Conservation (phyloP, 2,888 invertebrate genomes). For the Strigamia crassipes region DNA sequence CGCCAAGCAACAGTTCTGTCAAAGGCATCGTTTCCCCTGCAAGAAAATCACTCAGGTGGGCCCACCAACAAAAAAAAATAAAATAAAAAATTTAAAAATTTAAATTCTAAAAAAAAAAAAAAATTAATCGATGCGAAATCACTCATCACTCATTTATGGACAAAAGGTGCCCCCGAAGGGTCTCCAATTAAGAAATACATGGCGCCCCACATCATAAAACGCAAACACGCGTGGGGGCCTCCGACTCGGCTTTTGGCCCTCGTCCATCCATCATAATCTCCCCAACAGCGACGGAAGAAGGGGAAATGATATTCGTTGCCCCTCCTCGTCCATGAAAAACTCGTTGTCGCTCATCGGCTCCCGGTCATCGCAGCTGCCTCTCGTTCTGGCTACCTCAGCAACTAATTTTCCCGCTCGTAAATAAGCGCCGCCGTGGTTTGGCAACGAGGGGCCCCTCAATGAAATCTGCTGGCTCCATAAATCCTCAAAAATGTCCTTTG, state of each 20-base stretch:
- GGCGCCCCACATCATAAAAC: background rate
- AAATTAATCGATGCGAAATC: too few relatives aligned
- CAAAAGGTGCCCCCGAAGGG: background rate
- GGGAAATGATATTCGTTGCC: background rate
- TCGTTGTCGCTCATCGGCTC: background rate
- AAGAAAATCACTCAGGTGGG: constrained; percentile 50
- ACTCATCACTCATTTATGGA: too few relatives aligned
- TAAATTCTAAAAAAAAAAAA: too few relatives aligned
- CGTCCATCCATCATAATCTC: constrained; percentile 25
- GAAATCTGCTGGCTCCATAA: constrained; percentile 18
- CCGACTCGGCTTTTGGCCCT: constrained; percentile 25
- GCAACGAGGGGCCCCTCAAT: background rate
- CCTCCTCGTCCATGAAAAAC: background rate
- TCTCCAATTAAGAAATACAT: background rate
- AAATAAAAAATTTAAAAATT: too few relatives aligned
- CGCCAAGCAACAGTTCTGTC: constrained; percentile 54
- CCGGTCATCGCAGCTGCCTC: background rate
- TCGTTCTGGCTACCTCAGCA: background rate
- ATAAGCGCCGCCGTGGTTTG: background rate
- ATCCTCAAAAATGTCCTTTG: background rate
- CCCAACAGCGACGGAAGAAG: constrained; percentile 7
- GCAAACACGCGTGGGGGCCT: background rate
- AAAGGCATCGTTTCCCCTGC: constrained; percentile 53
- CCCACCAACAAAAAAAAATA: background rate
- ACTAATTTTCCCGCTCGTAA: constrained; percentile 2